Percentiles rank a stretch among this genome's conserved stretches.
Conservation (phyloP, 2,797 vertebrate genomes). For the Chaunax sp. region DNA sequence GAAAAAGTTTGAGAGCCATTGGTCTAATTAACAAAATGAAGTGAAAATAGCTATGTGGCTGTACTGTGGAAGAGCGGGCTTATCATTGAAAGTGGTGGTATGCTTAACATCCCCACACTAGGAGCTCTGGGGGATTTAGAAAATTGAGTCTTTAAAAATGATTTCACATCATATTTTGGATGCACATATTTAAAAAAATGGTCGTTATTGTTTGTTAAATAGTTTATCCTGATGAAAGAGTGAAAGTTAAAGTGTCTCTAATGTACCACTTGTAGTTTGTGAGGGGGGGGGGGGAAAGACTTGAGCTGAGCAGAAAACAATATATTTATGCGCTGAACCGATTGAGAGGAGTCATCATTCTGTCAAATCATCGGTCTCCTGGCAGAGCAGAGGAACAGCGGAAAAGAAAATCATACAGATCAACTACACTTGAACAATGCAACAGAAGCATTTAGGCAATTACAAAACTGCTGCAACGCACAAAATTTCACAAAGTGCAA, state of each 20-base stretch:
- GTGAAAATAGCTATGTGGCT: constrained; percentile 4
- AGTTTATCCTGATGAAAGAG: not conserved
- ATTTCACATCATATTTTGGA: not conserved
- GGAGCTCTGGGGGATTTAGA: not conserved
- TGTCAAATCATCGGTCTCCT: constrained; percentile 46
- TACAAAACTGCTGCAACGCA: constrained; percentile 18
- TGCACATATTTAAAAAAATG: not conserved
- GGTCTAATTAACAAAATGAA: not conserved
- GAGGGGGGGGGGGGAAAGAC: constrained; percentile 23
- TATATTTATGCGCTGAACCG: constrained; percentile 60
- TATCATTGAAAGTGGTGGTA: not conserved
- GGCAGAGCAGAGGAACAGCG: constrained; percentile 19
- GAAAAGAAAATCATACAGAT: constrained; percentile 18
- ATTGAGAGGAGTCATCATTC: constrained; percentile 60
- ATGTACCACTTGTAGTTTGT: not conserved
- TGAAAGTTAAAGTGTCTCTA: too few species aligned
- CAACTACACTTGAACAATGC: constrained; percentile 22
- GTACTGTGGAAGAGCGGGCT: not conserved
- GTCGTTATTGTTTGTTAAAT: not conserved
- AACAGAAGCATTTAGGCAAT: constrained; percentile 31
- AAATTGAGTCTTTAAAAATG: not conserved
- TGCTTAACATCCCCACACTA: not conserved
- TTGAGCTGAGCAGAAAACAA: constrained; percentile 56
- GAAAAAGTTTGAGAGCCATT: too few species aligned
- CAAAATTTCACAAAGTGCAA: constrained; percentile 3